Conservation (phyloP, 1,140 invertebrate genomes). For the Homalodisca vitripennis region DNA sequence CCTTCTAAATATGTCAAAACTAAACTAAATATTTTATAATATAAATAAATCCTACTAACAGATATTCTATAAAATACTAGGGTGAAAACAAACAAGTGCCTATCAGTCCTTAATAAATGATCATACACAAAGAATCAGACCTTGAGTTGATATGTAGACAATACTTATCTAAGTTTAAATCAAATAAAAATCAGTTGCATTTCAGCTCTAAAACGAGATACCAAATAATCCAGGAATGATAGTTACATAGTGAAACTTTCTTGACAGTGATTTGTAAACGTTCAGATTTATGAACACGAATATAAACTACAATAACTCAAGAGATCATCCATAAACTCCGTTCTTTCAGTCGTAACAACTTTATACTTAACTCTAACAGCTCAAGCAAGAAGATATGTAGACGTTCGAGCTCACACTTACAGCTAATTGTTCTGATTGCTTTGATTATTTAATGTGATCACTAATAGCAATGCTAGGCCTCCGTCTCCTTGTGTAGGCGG, state of each 20-base stretch:
- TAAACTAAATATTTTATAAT: not conserved
- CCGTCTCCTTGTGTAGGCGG: constrained; percentile 73
- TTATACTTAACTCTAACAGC: not conserved
- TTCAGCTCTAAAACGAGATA: too few species aligned
- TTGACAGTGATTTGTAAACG: too few species aligned
- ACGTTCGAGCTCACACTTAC: not conserved
- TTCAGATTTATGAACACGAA: too few species aligned
- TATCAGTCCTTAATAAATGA: not conserved
- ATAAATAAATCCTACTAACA: not conserved
- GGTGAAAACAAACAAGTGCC: constrained; percentile 18
- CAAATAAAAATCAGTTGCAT: too few species aligned
- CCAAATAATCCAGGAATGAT: too few species aligned
- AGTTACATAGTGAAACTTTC: too few species aligned
- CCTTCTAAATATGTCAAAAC: not conserved
- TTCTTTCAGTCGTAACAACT: not conserved
- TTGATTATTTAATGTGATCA: not conserved
- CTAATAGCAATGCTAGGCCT: constrained; percentile 51
- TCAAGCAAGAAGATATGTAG: too few species aligned
- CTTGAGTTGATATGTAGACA: not conserved
- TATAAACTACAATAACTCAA: not conserved
- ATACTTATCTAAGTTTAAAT: not conserved
- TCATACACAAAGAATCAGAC: not conserved
- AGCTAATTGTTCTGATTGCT: not conserved
- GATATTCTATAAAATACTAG: constrained; percentile 11
- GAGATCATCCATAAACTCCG: not conserved